phyloP scores from a whole-genome alignment of 2,113 vertebrate species.

The Pantherophis guttatus region DNA sequence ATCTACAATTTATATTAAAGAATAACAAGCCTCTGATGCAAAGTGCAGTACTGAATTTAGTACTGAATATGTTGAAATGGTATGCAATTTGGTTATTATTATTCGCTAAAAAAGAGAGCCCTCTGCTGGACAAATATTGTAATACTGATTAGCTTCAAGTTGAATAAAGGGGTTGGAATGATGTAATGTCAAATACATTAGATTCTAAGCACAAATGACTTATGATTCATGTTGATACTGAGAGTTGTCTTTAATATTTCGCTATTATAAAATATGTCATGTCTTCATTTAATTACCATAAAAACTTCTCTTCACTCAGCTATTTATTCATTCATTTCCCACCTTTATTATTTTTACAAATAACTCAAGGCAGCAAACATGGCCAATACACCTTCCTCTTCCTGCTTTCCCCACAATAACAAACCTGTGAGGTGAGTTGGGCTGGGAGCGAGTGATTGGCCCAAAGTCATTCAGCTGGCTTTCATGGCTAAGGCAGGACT shows the following conservation, averaged over 20 bases:
- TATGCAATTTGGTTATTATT: neutral
- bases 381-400: neutral
- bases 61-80: neutral
- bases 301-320: neutral
- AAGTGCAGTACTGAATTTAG: neutral
- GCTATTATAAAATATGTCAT: neutral
- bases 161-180: neutral
- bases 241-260: neutral
- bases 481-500: neutral
- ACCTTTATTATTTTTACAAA: neutral
- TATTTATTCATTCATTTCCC: neutral
- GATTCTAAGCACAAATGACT: neutral
- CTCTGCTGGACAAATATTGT: conserved; percentile 58
- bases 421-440: neutral
- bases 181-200: neutral
- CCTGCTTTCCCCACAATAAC: neutral
- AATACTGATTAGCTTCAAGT: neutral
- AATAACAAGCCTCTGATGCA: neutral
- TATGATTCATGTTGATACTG: neutral
- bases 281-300: neutral
- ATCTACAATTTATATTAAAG: neutral
- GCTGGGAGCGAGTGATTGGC: neutral
- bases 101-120: conserved; percentile 66
- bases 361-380: neutral
- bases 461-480: neutral